Conservation (phyloP, 1,140 invertebrate genomes). For the Cardiocondyla obscurior region DNA sequence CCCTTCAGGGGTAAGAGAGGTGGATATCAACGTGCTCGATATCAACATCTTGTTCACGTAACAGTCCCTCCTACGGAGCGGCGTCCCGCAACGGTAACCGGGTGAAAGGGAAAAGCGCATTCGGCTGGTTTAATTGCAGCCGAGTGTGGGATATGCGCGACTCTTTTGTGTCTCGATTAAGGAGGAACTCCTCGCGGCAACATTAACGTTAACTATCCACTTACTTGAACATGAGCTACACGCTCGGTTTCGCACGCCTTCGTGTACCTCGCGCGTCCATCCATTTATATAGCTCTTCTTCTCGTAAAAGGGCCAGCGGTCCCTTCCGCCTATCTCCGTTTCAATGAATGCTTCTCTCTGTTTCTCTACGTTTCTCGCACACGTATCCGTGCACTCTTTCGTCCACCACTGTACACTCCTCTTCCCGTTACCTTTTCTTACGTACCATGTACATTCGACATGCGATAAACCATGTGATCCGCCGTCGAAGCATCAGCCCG, state of each 20-base stretch:
- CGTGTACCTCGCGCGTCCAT: conserved; percentile 37
- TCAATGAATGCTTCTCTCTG: conserved; percentile 23
- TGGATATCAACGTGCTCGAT: not conserved
- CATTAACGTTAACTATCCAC: conserved; percentile 49
- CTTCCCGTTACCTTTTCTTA: conserved; percentile 32
- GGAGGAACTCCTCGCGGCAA: conserved; percentile 24
- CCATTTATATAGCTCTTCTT: conserved; percentile 32
- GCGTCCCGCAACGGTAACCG: conserved; percentile 35
- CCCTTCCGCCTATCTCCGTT: conserved; percentile 18
- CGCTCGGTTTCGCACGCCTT: conserved; percentile 44
- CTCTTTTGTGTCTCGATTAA: conserved; percentile 53
- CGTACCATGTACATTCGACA: conserved; percentile 42
- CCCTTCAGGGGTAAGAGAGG: too few relatives aligned
- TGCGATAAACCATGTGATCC: conserved; percentile 53
- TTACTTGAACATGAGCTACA: conserved; percentile 49
- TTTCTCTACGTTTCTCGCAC: conserved; percentile 4
- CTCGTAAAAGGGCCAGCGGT: conserved; percentile 25
- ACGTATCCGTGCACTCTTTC: not conserved
- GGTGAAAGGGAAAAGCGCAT: conserved; percentile 38
- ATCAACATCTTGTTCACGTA: conserved; percentile 32
- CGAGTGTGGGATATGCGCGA: conserved; percentile 33
- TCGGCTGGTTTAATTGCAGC: conserved; percentile 41
- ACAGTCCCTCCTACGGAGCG: conserved; percentile 12
- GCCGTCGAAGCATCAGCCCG: not conserved
- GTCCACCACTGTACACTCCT: not conserved